Evolutionary conservation across 1,140 invertebrate species (phyloP).

Genomic region (Drosophila nannoptera): DNA sequence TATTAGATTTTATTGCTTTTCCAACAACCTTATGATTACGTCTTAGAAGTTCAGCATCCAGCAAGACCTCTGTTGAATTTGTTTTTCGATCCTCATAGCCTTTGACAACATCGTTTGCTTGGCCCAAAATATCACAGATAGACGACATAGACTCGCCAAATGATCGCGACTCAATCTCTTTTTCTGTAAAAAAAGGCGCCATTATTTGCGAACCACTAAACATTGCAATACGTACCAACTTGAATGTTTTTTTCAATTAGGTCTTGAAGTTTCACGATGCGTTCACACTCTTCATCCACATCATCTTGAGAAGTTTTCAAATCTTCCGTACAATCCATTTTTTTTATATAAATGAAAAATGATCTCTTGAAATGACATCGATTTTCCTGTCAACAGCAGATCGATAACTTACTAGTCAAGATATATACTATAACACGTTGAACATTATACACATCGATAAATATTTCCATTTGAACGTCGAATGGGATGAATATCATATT

Average conservation of each 20-base stretch:
- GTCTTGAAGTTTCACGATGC: slow-evolving; percentile 51
- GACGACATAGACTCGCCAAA: slow-evolving; percentile 50
- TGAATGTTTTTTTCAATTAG: slow-evolving; percentile 59
- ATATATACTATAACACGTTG: no score
- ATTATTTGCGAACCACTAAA: neutral
- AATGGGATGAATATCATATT: no score
- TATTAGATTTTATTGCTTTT: slow-evolving; percentile 54
- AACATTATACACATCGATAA: no score
- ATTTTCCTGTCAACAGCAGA: no score
- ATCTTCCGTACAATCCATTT: slow-evolving; percentile 4
- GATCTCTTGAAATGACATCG: neutral
- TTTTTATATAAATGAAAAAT: neutral
- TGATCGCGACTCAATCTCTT: slow-evolving; percentile 45
- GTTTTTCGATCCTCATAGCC: slow-evolving; percentile 45
- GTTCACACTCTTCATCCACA: slow-evolving; percentile 14
- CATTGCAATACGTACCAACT: slow-evolving; percentile 36
- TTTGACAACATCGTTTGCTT: slow-evolving; percentile 47
- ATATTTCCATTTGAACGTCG: no score
- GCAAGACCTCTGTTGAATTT: slow-evolving; percentile 51
- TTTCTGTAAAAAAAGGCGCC: slow-evolving; percentile 30
- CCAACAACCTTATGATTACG: slow-evolving; percentile 56
- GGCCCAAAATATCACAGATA: slow-evolving; percentile 40
- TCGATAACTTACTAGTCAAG: no score
- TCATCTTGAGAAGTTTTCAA: slow-evolving; percentile 10
- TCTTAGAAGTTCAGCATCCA: slow-evolving; percentile 56